Conservation (phyloP, 1,140 invertebrate species). For the Belonocnema kinseyi region DNA sequence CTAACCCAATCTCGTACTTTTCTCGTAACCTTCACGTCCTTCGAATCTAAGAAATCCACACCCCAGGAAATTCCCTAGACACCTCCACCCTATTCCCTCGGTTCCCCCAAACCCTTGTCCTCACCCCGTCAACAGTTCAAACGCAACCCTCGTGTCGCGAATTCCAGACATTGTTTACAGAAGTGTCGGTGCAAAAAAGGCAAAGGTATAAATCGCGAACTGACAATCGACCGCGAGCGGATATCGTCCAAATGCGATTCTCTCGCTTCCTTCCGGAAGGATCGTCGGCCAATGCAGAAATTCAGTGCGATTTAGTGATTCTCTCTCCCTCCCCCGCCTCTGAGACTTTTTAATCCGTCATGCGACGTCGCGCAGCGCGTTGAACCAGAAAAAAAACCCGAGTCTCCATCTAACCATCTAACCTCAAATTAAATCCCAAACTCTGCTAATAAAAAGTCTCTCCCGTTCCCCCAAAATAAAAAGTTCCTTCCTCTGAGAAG, state of each 20-base stretch:
- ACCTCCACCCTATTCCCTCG: slow-evolving; percentile 2
- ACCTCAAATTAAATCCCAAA: too few species aligned
- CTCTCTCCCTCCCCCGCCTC: too few species aligned
- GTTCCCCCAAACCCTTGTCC: neutral
- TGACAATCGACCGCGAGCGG: neutral
- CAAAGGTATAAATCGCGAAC: neutral
- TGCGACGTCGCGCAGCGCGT: too few species aligned
- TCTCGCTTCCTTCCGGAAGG: neutral
- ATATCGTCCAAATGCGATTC: neutral
- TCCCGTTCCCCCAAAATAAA: too few species aligned
- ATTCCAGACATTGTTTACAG: slow-evolving; percentile 30
- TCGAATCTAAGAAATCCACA: neutral
- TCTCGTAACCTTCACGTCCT: neutral
- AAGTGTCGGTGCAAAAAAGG: neutral
- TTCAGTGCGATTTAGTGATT: neutral
- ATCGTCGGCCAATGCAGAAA: neutral
- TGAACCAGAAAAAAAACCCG: too few species aligned
- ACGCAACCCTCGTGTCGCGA: slow-evolving; percentile 26
- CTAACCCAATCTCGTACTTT: neutral
- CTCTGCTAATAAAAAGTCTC: too few species aligned
- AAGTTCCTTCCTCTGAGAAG: too few species aligned
- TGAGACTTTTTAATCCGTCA: too few species aligned
- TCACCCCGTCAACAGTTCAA: neutral
- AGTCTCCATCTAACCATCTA: too few species aligned
- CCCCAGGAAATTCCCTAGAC: slow-evolving; percentile 19